Evolutionary conservation across 2,888 invertebrate species (phyloP).

Genomic region (Apamea anceps): DNA sequence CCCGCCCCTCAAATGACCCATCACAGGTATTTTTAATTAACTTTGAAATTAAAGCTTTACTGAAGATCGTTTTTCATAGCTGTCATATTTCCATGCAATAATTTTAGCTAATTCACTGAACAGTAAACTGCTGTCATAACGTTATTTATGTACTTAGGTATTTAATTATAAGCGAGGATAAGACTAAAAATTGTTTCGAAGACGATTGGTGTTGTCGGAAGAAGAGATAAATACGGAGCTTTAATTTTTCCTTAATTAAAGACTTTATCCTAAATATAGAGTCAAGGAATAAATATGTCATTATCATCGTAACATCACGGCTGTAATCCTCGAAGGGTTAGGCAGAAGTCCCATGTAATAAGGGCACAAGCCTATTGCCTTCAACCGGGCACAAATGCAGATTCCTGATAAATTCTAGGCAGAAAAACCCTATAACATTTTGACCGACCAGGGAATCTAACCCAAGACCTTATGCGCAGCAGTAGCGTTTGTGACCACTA

Average conservation of each 20-base stretch:
- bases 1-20: slow-evolving; percentile 47
- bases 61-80: slow-evolving; percentile 56
- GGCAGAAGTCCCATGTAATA: background rate
- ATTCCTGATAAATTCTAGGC: background rate
- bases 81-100: slow-evolving; percentile 54
- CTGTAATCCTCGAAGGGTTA: background rate
- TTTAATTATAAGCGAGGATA: slow-evolving; percentile 2
- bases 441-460: background rate
- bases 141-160: slow-evolving; percentile 38
- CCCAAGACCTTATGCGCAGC: background rate
- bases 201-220: background rate
- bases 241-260: background rate
- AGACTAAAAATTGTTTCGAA: background rate
- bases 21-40: slow-evolving; percentile 64
- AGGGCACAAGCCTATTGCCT: background rate
- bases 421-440: background rate
- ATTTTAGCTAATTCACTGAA: slow-evolving; percentile 52
- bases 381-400: background rate
- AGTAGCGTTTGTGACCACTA: background rate
- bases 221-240: background rate
- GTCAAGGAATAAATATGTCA: background rate
- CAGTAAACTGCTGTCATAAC: slow-evolving; percentile 14
- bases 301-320: background rate
- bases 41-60: slow-evolving; percentile 52
- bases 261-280: background rate